These are phyloP conservation scores for Papilio dardanus DNA, from an alignment of 1,140 invertebrate species.

Conservation along the genomic window DNA sequence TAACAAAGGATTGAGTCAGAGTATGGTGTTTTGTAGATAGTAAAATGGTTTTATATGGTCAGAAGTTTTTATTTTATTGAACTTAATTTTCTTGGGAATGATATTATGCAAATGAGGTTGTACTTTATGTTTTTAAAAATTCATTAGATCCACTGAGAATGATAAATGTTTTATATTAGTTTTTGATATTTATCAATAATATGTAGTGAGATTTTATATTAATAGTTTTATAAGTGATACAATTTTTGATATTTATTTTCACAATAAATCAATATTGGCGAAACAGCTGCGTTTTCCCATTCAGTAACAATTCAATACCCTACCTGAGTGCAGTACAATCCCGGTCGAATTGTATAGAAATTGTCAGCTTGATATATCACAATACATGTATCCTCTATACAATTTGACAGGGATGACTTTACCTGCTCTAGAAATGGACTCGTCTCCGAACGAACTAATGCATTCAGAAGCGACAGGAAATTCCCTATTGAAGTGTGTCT, in stretches of 20 bases:
- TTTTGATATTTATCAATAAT: neutral
- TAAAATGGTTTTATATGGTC: slow-evolving; percentile 26
- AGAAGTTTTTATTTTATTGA: neutral
- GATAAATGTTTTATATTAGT: neutral
- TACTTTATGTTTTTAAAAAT: neutral
- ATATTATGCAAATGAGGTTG: neutral
- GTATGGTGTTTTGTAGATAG: slow-evolving; percentile 51
- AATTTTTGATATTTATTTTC: neutral
- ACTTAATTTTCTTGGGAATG: neutral
- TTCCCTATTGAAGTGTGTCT: slow-evolving; percentile 60
- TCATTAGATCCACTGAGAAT: neutral
- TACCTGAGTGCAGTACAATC: slow-evolving; percentile 40
- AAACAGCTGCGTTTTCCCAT: slow-evolving; percentile 13
- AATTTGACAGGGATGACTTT: slow-evolving; percentile 52
- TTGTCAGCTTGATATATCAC: slow-evolving; percentile 51
- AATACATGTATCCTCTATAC: slow-evolving; percentile 50
- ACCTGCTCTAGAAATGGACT: slow-evolving; percentile 68
- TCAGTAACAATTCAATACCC: slow-evolving; percentile 15
- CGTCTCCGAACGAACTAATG: slow-evolving; percentile 48
- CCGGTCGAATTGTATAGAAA: slow-evolving; percentile 40
- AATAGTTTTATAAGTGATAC: neutral
- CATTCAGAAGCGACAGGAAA: slow-evolving; percentile 52
- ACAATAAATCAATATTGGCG: neutral
- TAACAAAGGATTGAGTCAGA: slow-evolving; percentile 74
- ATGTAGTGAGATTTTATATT: neutral